Evolutionary conservation across 2,888 invertebrate genomes (phyloP).

Genomic region (Xanthorhoe designata): DNA sequence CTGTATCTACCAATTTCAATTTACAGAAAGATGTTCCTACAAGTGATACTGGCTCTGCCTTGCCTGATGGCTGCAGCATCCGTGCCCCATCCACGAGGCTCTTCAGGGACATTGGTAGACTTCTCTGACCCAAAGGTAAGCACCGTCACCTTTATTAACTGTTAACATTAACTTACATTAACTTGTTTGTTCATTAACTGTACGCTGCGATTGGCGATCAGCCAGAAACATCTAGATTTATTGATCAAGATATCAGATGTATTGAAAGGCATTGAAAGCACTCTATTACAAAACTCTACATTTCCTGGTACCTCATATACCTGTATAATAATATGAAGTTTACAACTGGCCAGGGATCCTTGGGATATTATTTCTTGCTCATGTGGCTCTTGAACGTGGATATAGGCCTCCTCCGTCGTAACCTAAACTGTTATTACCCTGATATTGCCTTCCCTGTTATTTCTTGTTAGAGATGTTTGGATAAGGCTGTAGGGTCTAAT

Average conservation of each 20-base stretch:
- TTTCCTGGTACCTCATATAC: no score
- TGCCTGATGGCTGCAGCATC: constrained; percentile 32
- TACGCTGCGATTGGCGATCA: no score
- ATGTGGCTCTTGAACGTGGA: not conserved
- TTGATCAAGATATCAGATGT: no score
- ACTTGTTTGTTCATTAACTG: no score
- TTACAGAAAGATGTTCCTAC: constrained; percentile 33
- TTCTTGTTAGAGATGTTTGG: constrained; percentile 12
- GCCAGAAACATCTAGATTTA: no score
- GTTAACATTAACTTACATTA: no score
- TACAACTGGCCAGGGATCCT: not conserved
- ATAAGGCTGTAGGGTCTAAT: constrained; percentile 1
- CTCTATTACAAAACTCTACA: no score
- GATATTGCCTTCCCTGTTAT: constrained; percentile 7
- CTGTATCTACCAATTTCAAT: not conserved
- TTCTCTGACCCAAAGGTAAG: constrained; percentile 75
- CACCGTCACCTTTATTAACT: not conserved
- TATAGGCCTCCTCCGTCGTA: not conserved
- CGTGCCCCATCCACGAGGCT: constrained; percentile 39
- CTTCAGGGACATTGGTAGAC: constrained; percentile 72
- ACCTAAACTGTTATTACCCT: constrained; percentile 4
- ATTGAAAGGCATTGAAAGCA: not conserved
- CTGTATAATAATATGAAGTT: not conserved
- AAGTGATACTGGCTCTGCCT: constrained; percentile 47
- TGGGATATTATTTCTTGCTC: constrained; percentile 4